Percentiles rank a stretch among this genome's conserved stretches.
These are phyloP conservation scores for Epirrita christyi DNA, from an alignment of 2,888 invertebrate genomes.

Conservation along the genomic window DNA sequence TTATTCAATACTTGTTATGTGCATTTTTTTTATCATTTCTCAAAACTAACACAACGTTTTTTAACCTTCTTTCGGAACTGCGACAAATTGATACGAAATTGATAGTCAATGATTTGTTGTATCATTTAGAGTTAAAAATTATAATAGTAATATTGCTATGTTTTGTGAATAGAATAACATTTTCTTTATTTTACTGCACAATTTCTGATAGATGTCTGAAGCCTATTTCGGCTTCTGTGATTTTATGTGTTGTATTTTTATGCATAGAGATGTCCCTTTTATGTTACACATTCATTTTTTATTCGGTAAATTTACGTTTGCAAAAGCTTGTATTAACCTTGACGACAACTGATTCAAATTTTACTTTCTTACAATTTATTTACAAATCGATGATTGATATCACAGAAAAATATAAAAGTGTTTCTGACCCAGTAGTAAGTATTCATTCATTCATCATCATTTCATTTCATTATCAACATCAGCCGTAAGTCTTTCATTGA, in stretches of 20 bases:
- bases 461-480: too few relatives aligned
- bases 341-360: not conserved
- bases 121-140: not conserved
- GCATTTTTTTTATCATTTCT: not conserved
- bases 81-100: not conserved
- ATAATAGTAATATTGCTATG: not conserved
- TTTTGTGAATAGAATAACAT: not conserved
- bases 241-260: not conserved
- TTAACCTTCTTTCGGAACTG: not conserved
- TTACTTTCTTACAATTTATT: not conserved
- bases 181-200: not conserved
- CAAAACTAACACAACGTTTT: not conserved
- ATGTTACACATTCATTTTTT: not conserved
- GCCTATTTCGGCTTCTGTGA: not conserved
- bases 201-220: not conserved
- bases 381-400: not conserved
- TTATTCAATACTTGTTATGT: not conserved
- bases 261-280: not conserved
- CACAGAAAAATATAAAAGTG: not conserved
- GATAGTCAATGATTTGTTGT: not conserved
- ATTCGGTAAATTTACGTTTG: not conserved
- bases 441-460: too few relatives aligned
- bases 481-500: too few relatives aligned
- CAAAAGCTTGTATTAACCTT: not conserved
- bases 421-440: not conserved